Conservation (phyloP, 2,888 invertebrate species). For the Hemaris fuciformis region DNA sequence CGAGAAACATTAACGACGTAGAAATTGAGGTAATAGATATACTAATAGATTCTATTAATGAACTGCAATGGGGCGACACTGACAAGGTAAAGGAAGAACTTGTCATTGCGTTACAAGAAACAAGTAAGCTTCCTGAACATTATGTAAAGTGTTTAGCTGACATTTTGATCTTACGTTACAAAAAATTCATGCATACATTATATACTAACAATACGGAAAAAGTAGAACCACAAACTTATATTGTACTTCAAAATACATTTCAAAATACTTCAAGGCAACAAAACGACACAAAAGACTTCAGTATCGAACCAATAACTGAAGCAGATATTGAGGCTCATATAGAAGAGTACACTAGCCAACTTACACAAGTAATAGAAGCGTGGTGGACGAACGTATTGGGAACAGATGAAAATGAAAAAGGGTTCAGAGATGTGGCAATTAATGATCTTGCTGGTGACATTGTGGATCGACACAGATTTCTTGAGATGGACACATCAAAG, state of each 20-base stretch:
- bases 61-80: constrained; percentile 30
- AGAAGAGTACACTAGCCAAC: constrained; percentile 35
- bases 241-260: constrained; percentile 36
- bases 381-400: constrained; percentile 47
- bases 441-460: constrained; percentile 24
- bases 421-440: constrained; percentile 16
- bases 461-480: constrained; percentile 19
- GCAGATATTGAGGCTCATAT: constrained; percentile 33
- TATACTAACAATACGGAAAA: constrained; percentile 4
- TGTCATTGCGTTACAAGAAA: constrained; percentile 32
- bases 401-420: constrained; percentile 8
- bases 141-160: constrained; percentile 41
- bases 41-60: constrained; percentile 38
- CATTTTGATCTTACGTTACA: constrained; percentile 29
- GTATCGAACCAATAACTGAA: constrained; percentile 25
- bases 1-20: constrained; percentile 31
- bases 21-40: constrained; percentile 46
- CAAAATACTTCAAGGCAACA: constrained; percentile 15
- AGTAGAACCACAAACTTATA: constrained; percentile 32
- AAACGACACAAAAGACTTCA: constrained; percentile 20
- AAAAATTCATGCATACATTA: constrained; percentile 23
- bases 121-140: constrained; percentile 33
- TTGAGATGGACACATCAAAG: constrained; percentile 21
- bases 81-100: constrained; percentile 39
- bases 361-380: constrained; percentile 49